Evolutionary conservation across 1,140 invertebrate genomes (phyloP).

Genomic region (Rhagoletis pomonella): DNA sequence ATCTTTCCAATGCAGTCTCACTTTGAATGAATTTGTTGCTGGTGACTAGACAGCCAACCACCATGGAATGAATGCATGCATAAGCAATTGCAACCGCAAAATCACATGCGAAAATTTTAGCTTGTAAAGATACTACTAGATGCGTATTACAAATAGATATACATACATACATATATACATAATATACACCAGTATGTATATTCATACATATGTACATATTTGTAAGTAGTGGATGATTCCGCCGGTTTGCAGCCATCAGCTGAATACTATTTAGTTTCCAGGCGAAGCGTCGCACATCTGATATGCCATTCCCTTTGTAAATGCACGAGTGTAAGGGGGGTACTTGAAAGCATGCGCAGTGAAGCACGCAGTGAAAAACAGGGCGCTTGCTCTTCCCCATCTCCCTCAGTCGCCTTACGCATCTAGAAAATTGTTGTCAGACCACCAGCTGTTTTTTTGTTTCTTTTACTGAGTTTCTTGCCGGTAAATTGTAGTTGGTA

Average conservation of each 20-base stretch:
- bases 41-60: constrained; percentile 2
- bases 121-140: not conserved
- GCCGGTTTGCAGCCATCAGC: too few relatives aligned
- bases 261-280: not conserved
- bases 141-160: not conserved
- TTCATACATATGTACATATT: too few relatives aligned
- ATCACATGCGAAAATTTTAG: not conserved
- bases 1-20: not conserved
- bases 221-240: too few relatives aligned
- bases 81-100: not conserved
- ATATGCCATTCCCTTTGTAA: not conserved
- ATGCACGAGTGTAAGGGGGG: not conserved
- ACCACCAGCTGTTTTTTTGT: constrained; percentile 51
- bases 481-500: constrained; percentile 29
- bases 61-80: constrained; percentile 7
- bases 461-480: constrained; percentile 42
- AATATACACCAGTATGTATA: not conserved
- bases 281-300: not conserved
- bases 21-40: constrained; percentile 23
- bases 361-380: not conserved
- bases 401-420: not conserved
- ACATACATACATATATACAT: not conserved
- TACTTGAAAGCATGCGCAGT: not conserved
- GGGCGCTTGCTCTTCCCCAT: not conserved
- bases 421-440: not conserved